Percentiles rank a stretch among this genome's conserved stretches.
Evolutionary conservation across 2,888 invertebrate genomes (phyloP).

Genomic region (Acrobeloides nanus): DNA sequence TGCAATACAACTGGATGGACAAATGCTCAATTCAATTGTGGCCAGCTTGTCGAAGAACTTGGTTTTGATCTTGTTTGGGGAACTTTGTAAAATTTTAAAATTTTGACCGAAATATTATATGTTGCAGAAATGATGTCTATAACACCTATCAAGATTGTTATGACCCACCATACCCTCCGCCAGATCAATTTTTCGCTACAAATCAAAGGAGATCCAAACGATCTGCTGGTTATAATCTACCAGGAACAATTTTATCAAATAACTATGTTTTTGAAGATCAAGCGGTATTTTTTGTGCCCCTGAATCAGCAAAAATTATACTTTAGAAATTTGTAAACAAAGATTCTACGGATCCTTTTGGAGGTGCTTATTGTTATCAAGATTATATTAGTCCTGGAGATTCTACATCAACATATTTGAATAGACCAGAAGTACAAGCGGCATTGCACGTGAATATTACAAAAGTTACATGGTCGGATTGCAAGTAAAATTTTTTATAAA

Average conservation of each 20-base stretch:
- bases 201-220: conserved; percentile 4
- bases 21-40: too few species aligned
- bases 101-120: not conserved
- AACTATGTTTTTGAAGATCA: conserved; percentile 22
- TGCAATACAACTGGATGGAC: too few species aligned
- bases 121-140: conserved; percentile 24
- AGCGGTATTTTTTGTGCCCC: too few species aligned
- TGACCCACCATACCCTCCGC: too few species aligned
- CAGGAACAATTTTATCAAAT: conserved; percentile 10
- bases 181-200: too few species aligned
- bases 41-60: conserved; percentile 14
- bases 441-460: conserved; percentile 32
- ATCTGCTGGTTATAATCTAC: not conserved
- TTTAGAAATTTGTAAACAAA: conserved; percentile 17
- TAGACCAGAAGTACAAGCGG: conserved; percentile 29
- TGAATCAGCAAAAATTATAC: conserved; percentile 1
- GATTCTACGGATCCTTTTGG: conserved; percentile 24
- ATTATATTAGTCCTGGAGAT: too few species aligned
- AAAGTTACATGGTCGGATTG: conserved; percentile 14
- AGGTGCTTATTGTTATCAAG: conserved; percentile 22
- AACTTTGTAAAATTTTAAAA: conserved; percentile 11
- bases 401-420: conserved; percentile 33
- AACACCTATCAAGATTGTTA: conserved; percentile 32
- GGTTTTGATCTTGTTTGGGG: conserved; percentile 17
- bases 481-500: conserved; percentile 9